Conservation (phyloP, 2,888 invertebrate species). For the Leucophora obtusa region DNA sequence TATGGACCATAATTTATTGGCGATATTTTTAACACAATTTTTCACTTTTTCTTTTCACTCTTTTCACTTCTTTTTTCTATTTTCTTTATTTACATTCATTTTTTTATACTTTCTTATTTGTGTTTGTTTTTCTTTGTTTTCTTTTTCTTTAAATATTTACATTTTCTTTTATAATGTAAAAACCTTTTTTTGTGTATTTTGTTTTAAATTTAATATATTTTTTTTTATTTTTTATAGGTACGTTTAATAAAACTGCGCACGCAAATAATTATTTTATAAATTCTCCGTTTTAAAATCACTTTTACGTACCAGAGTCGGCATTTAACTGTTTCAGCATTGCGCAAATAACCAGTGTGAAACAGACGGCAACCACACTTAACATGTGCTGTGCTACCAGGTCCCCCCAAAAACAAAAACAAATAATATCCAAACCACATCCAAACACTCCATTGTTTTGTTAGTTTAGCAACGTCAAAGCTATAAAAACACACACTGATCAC, state of each 20-base stretch:
- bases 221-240: too few relatives aligned
- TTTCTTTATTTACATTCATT: constrained; percentile 9
- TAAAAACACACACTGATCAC: not conserved
- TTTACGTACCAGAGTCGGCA: constrained; percentile 55
- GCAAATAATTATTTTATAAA: constrained; percentile 31
- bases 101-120: constrained; percentile 15
- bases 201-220: constrained; percentile 5
- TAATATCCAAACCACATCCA: not conserved
- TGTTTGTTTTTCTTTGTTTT: not conserved
- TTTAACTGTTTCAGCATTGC: constrained; percentile 62
- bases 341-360: constrained; percentile 57
- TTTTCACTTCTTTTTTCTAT: not conserved
- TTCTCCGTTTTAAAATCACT: constrained; percentile 52
- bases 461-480: constrained; percentile 6
- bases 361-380: constrained; percentile 42
- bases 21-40: constrained; percentile 8
- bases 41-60: not conserved
- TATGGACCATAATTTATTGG: not conserved
- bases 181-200: not conserved
- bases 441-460: not conserved
- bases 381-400: constrained; percentile 51
- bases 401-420: constrained; percentile 1
- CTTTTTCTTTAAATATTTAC: constrained; percentile 1
- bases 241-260: constrained; percentile 48
- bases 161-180: not conserved